Base-by-base conservation (phyloP, 1,140 invertebrate genomes). In the Tetragnatha versicolor region DNA sequence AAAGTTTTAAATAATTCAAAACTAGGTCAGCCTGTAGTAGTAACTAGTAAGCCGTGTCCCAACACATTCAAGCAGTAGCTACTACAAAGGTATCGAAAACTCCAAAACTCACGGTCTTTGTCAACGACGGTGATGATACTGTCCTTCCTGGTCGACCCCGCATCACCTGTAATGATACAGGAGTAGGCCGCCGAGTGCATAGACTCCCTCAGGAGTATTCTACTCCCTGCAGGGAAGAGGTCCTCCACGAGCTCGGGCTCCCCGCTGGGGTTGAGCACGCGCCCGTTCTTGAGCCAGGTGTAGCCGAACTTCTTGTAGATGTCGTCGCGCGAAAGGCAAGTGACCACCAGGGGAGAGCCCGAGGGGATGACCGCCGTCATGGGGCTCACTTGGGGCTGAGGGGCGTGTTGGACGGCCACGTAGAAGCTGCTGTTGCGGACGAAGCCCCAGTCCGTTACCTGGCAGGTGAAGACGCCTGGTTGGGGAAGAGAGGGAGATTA, bases 231-330 rank as follows among this genome's bases (percentile, higher is more conserved):
- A 2, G 81, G 82, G 61, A 81, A 82, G 2, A 82, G 31, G 39
- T 82, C 82, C 47, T 82, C 82, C 6, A 81, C 73, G 22, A 80
- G 58, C 39, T 82, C 82, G 1, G 42, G 25, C 37, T 81, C 82
- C 3, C 37, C 47, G 17, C 58, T 72, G 10, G 81, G 78, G 47
- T 79, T 80, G 17, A 82, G 63, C 6, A 82, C 76, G 10, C 79
- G 20, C 5, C 79, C 81, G 25, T 82, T 81, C 63, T 82, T 82
- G 3, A 81, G 45, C 82, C 82, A 82, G 29, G 73, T 82, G 68
- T 82, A 82, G 2, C 82, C 81, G 33, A 82, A 81, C 9, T 70
- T 49, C 2, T 65, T 61, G 47, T 77, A 63, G 0, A 68, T 45
- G 22, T 80, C 76, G 17, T 80, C 81, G 4, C 68, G 9, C 6